Evolutionary conservation across 1,140 invertebrate species (phyloP).

Genomic region (Phthorimaea operculella): DNA sequence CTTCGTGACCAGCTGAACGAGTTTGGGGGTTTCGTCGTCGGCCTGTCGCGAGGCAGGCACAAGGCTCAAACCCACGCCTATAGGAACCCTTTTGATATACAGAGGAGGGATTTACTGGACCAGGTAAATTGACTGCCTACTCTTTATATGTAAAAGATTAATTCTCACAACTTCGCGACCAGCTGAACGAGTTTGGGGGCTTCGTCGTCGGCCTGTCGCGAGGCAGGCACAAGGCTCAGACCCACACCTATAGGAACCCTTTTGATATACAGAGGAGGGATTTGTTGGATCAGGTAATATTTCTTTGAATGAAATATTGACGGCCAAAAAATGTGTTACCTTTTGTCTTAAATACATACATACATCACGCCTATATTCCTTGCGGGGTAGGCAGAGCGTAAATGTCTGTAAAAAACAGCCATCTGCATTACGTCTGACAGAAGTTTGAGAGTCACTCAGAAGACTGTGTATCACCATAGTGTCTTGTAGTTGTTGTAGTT

Average conservation of each 20-base stretch:
- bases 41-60: too few species aligned
- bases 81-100: too few species aligned
- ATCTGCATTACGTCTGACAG: too few species aligned
- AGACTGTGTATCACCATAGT: constrained; percentile 1
- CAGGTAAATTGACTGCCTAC: constrained; percentile 88
- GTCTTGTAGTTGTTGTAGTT: neutral
- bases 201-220: constrained; percentile 80
- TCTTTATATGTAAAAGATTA: too few species aligned
- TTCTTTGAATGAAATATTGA: constrained; percentile 69
- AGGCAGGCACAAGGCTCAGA: constrained; percentile 70
- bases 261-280: constrained; percentile 93
- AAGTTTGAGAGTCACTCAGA: too few species aligned
- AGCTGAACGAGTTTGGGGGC: constrained; percentile 87
- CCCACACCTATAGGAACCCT: constrained; percentile 91
- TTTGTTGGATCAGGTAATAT: constrained; percentile 84
- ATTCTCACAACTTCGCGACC: constrained; percentile 81
- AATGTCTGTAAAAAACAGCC: too few species aligned
- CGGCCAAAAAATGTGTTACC: too few species aligned
- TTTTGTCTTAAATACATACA: too few species aligned
- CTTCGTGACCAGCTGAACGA: constrained; percentile 87
- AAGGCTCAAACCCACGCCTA: too few species aligned
- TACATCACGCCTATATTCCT: too few species aligned
- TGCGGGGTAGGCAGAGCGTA: too few species aligned
- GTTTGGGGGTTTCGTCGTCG: constrained; percentile 84
- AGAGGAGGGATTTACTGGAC: constrained; percentile 82